Base-by-base conservation (phyloP, 2,888 invertebrate genomes). In the Melitaea athalia region DNA sequence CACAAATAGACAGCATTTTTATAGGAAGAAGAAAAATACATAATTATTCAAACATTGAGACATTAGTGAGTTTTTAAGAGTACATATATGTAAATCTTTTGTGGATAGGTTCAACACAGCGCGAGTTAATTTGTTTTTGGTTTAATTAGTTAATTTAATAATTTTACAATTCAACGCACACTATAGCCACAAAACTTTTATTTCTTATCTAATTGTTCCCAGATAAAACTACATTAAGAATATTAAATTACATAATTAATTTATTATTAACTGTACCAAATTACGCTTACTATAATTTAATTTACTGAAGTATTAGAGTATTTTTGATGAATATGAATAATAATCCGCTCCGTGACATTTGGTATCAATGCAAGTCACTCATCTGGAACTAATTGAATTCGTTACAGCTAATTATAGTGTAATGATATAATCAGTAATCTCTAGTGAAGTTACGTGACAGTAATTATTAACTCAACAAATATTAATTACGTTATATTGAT, bases 371-470 rank as follows among this genome's bases (percentile, higher is more conserved):
- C 24, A 38, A 14, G 38, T 38, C 38, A 15, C n/a, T 57, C 57
- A 38, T 15, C 57, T n/a, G 38, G 33, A 38, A 57, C 57, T 57
- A 57, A 57, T 57, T 57, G 38, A 57, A 57, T 57, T 57, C n/a
- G 31, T 33, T 38, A 57, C 38, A 8, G n/a, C 33, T 57, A 57
- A 57, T 57, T 38, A 14, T 15, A 57, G 14, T 55, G 33, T 31
- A 12, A 31, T 55, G 10, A 14, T 38, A n/a, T 11, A 53, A 2
- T n/a, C 38, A 38, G 14, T 38, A 38, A 57, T 8, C 31, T 11
- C 7, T 14, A 17, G 52, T 12, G 10, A 14, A 15, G 17, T 50
- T 15, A 50, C 24, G 24, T 24, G 50, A 15, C 3, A 50, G 3
- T 50, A 49, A 17, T 17, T 14, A n/a, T 55, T 52, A 52, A 38